Conservation (phyloP, 2,888 invertebrate species). For the Formica aserva region DNA sequence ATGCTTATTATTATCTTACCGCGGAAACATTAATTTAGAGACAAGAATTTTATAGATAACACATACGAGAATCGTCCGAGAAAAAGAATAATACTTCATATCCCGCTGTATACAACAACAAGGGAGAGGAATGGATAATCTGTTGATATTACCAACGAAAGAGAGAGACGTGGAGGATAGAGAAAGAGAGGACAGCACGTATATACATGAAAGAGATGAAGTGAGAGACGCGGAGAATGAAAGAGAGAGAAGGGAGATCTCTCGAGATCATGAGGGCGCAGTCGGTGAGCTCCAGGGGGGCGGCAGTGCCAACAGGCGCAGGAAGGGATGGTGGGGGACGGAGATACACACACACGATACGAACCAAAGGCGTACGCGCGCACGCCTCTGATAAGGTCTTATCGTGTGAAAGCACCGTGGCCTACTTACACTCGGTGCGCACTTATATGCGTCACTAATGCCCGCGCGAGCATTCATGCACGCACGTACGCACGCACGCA, state of each 20-base stretch:
- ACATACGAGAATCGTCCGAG: not conserved
- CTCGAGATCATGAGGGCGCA: conserved; percentile 25
- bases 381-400: conserved; percentile 83
- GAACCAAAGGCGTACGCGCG: conserved; percentile 72
- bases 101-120: not conserved
- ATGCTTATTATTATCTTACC: conserved; percentile 1
- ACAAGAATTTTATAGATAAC: not conserved
- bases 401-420: conserved; percentile 85
- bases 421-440: conserved; percentile 81
- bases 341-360: conserved; percentile 32
- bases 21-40: conserved; percentile 11
- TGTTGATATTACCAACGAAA: not conserved
- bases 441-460: conserved; percentile 67
- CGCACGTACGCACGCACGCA: conserved; percentile 41
- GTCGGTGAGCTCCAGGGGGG: conserved; percentile 3
- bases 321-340: not conserved
- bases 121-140: conserved; percentile 6
- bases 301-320: not conserved
- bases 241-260: conserved; percentile 24
- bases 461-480: conserved; percentile 64
- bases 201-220: conserved; percentile 6
- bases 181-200: not conserved
- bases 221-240: not conserved
- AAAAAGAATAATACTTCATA: not conserved
- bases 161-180: not conserved